Evolutionary conservation across 37 sponge, comb jelly and placozoan genomes (phyloP).

Genomic region (Dysidea cf. avara): DNA sequence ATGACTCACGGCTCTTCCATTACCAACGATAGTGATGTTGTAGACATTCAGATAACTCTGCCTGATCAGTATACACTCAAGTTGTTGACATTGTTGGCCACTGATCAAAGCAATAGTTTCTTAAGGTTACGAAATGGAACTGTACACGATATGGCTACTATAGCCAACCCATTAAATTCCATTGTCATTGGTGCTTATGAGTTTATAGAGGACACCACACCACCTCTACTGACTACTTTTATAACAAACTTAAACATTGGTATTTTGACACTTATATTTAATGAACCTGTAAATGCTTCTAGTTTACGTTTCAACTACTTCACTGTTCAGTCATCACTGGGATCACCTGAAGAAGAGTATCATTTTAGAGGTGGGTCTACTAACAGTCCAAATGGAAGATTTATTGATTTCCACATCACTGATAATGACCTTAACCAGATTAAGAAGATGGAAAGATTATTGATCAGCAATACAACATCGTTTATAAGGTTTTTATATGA

Average conservation of each 20-base stretch:
- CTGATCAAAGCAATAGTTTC: slow-evolving; percentile 50
- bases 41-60: slow-evolving; percentile 31
- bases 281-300: slow-evolving; percentile 80
- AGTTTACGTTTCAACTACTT: slow-evolving; percentile 38
- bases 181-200: slow-evolving; percentile 42
- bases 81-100: slow-evolving; percentile 61
- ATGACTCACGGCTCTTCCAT: slow-evolving; percentile 27
- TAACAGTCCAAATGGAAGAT: slow-evolving; percentile 60
- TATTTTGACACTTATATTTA: slow-evolving; percentile 56
- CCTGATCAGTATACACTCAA: slow-evolving; percentile 68
- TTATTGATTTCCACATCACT: slow-evolving; percentile 39
- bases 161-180: slow-evolving; percentile 29
- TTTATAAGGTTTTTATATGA: slow-evolving; percentile 45
- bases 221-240: slow-evolving; percentile 58
- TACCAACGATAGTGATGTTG: slow-evolving; percentile 40
- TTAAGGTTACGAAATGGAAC: slow-evolving; percentile 35
- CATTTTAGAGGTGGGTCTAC: slow-evolving; percentile 63
- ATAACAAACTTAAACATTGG: slow-evolving; percentile 60
- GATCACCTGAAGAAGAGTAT: slow-evolving; percentile 8
- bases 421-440: slow-evolving; percentile 76
- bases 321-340: slow-evolving; percentile 37
- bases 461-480: slow-evolving; percentile 31
- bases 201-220: slow-evolving; percentile 57
- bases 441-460: slow-evolving; percentile 69
- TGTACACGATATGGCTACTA: slow-evolving; percentile 59